These are phyloP conservation scores for Phycodurus eques DNA, from an alignment of 2,113 vertebrate genomes.

Conservation along the genomic window DNA sequence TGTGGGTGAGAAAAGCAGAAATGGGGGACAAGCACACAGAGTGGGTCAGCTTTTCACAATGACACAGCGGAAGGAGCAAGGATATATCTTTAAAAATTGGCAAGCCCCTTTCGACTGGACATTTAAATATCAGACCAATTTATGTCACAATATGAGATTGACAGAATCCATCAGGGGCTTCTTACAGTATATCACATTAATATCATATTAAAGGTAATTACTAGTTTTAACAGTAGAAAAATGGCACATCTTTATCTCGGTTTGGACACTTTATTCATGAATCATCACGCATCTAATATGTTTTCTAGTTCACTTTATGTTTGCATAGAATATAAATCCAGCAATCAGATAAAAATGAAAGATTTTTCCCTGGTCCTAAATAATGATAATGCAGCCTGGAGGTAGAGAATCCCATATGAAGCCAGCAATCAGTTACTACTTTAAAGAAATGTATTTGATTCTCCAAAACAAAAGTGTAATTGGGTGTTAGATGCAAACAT, in stretches of 20 bases:
- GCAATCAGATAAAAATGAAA: neutral
- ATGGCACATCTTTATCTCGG: neutral
- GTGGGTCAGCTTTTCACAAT: slow-evolving; percentile 55
- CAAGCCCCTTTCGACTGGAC: slow-evolving; percentile 25
- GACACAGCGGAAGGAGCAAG: slow-evolving; percentile 26
- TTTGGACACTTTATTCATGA: neutral
- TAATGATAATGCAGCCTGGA: no score
- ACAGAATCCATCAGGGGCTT: slow-evolving; percentile 33
- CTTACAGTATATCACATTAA: slow-evolving; percentile 24
- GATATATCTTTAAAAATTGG: slow-evolving; percentile 29
- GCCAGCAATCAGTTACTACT: neutral
- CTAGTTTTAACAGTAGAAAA: neutral
- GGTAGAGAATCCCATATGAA: no score
- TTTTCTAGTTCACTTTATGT: neutral
- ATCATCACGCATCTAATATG: neutral
- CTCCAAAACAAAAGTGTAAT: neutral
- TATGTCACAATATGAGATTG: slow-evolving; percentile 51
- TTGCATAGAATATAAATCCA: neutral
- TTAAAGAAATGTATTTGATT: neutral
- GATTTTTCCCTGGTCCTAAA: neutral
- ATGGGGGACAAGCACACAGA: slow-evolving; percentile 15
- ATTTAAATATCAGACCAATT: slow-evolving; percentile 64
- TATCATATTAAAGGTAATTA: neutral
- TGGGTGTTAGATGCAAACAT: no score
- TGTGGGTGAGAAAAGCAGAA: slow-evolving; percentile 32